Percentiles rank a stretch among this genome's conserved stretches.
Evolutionary conservation across 2,797 vertebrate genomes (phyloP).

Genomic region (Ctenopoma kingsleyae): DNA sequence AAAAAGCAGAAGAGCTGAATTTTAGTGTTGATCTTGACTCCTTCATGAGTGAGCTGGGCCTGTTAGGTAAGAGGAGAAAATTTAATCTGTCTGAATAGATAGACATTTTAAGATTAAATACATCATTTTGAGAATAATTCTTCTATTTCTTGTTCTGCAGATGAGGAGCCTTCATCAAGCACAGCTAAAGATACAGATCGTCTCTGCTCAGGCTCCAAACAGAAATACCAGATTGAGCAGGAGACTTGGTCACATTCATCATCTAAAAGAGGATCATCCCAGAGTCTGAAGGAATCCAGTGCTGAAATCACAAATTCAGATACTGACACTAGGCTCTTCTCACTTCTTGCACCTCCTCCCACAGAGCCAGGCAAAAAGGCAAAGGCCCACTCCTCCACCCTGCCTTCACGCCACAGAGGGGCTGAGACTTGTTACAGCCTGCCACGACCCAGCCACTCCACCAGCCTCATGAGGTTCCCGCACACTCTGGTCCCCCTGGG

Average conservation of each 20-base stretch:
- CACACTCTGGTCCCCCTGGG: constrained; percentile 59
- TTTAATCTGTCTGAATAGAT: not conserved
- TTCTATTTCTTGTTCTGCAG: constrained; percentile 50
- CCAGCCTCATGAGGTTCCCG: constrained; percentile 80
- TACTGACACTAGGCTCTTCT: constrained; percentile 45
- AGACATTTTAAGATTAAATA: not conserved
- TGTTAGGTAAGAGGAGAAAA: constrained; percentile 69
- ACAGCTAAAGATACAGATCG: constrained; percentile 32
- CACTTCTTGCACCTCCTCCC: constrained; percentile 74
- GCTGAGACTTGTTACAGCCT: constrained; percentile 69
- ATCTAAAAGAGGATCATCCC: constrained; percentile 58
- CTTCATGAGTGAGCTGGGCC: constrained; percentile 68
- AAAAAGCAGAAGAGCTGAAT: constrained; percentile 15
- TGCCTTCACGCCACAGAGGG: constrained; percentile 80
- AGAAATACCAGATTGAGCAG: constrained; percentile 40
- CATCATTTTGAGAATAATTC: not conserved
- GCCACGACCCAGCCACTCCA: constrained; percentile 80
- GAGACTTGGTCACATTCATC: constrained; percentile 33
- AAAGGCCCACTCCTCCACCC: constrained; percentile 82
- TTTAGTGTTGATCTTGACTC: constrained; percentile 68
- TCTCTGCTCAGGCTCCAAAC: constrained; percentile 42
- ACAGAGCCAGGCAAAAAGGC: constrained; percentile 64
- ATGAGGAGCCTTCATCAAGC: constrained; percentile 49
- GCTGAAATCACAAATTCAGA: constrained; percentile 40
- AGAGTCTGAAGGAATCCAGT: constrained; percentile 59